Conservation (phyloP, 2,113 vertebrate genomes). For the Bos taurus region DNA sequence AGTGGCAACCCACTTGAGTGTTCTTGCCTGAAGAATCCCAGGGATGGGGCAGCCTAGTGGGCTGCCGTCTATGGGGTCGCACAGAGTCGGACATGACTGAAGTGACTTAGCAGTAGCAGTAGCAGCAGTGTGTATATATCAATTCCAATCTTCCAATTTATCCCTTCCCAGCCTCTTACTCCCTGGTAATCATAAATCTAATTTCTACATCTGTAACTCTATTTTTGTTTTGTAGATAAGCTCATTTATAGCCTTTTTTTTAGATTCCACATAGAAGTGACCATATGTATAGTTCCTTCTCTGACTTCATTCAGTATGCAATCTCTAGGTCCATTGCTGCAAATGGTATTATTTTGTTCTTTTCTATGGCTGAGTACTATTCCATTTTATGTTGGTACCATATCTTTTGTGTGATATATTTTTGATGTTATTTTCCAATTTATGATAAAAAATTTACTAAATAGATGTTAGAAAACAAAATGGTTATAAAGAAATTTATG, state of each 20-base stretch:
- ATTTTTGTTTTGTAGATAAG: background rate
- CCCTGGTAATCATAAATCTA: background rate
- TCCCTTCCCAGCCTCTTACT: background rate
- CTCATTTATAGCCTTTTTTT: background rate
- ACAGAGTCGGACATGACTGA: no score
- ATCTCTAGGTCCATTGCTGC: background rate
- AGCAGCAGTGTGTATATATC: background rate
- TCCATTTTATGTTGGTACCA: background rate
- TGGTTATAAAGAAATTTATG: background rate
- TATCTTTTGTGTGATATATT: background rate
- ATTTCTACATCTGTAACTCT: background rate
- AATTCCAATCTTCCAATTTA: background rate
- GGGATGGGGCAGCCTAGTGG: no score
- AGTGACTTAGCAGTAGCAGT: no score
- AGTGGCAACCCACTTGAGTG: no score
- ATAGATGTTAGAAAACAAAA: conserved; percentile 1
- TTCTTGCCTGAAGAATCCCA: no score
- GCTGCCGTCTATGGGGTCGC: no score
- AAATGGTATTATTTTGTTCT: background rate
- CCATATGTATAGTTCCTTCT: background rate
- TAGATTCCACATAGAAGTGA: background rate
- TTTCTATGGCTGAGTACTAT: background rate
- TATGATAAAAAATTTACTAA: background rate
- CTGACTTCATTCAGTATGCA: background rate
- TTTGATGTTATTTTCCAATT: conserved; percentile 17